Base-by-base conservation (phyloP, 2,888 invertebrate genomes). In the Macaria notata region DNA sequence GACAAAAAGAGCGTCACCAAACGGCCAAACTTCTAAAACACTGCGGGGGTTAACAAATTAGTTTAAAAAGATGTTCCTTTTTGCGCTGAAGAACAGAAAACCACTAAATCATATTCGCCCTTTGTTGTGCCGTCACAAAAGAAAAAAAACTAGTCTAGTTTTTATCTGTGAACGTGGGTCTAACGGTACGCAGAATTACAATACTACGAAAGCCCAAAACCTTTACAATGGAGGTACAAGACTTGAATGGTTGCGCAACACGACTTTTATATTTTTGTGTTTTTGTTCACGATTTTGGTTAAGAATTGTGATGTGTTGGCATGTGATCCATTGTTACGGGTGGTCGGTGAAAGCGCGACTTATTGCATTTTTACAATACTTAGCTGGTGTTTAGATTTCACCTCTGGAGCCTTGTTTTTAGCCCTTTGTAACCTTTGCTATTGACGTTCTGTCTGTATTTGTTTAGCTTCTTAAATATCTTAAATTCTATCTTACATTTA, bases 51-150 rank as follows among this genome's bases (percentile, higher is more conserved):
- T 55, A 51, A 44, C 55, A 65, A 64, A 64, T 63, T 66, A 56
- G 53, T 51, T 61, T 59, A 62, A 66, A 63, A 63, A 65, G 55
- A 58, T 54, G 60, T 57, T 57, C 55, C 49, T 62, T 54, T 51
- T 61, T 49, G 52, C 56, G 45, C 47, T 41, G 73, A 72, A 76
- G 72, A 78, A 81, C 73, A 75, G 72, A 69, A 78, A 73, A 75
- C 70, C 79, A 81, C 75, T 88, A 88, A 88, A 87, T 88, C 88
- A 88, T 86, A 83, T 84, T 84, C 69, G 71, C 56, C 74, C 76
- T 81, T 88, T 88, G 86, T 86, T 75, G 67, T 62, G 68, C 66
- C 72, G 71, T 76, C 74, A 86, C 84, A 84, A 86, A 86, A 78
- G 78, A 78, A 80, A 76, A 73, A 77, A 79, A 80, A 79, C 81